phyloP scores from a whole-genome alignment of 1,140 invertebrate genomes.

The Oscheius sp. region DNA sequence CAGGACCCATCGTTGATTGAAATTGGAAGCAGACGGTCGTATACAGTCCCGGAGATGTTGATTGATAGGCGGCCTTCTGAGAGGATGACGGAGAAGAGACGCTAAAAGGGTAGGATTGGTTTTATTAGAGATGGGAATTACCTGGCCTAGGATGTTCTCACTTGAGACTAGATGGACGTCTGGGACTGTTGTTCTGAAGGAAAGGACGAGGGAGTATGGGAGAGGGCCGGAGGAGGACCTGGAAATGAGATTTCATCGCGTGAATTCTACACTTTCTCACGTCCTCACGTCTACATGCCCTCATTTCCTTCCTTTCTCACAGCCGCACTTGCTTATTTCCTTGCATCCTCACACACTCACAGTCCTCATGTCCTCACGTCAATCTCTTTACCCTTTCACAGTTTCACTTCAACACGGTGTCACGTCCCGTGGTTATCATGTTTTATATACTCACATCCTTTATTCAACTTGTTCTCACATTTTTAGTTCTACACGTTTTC shows the following conservation, averaged over 20 bases:
- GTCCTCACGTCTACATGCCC: no score
- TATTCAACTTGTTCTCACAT: no score
- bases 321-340: no score
- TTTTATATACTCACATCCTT: no score
- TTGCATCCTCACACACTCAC: no score
- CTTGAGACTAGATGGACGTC: constrained; percentile 44
- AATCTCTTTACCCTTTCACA: no score
- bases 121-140: constrained; percentile 4
- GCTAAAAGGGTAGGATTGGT: neutral
- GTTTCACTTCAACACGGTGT: no score
- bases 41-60: constrained; percentile 19
- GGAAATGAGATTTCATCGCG: neutral
- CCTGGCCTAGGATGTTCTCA: constrained; percentile 43
- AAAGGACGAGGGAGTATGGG: constrained; percentile 26
- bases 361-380: no score
- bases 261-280: no score
- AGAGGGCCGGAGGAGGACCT: constrained; percentile 18
- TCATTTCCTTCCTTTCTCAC: no score
- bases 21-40: constrained; percentile 23
- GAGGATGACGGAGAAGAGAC: constrained; percentile 21
- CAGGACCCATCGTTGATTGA: constrained; percentile 45
- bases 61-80: constrained; percentile 28
- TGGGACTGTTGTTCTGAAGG: constrained; percentile 42
- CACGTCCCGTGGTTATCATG: no score
- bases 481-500: no score